phyloP scores from a whole-genome alignment of 92 coral and sea anemone genomes.

The Epizoanthus stellaris region DNA sequence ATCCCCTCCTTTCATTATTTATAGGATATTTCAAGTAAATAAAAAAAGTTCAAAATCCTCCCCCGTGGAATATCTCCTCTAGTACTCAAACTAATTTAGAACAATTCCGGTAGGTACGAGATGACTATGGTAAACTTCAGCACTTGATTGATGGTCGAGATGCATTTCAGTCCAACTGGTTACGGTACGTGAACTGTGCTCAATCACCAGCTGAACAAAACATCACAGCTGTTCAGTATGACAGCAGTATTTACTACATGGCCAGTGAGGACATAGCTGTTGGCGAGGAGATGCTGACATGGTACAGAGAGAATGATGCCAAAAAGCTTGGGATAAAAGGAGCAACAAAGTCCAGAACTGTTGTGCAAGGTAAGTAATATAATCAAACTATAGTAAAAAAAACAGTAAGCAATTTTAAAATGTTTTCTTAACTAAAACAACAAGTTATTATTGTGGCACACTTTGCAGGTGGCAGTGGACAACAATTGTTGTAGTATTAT shows the following conservation, averaged over 20 bases:
- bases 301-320: slow-evolving; percentile 82
- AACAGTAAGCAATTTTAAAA: no score
- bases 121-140: slow-evolving; percentile 86
- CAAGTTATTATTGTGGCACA: no score
- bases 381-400: no score
- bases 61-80: no score
- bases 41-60: no score
- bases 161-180: slow-evolving; percentile 96
- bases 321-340: slow-evolving; percentile 72
- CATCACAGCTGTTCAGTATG: slow-evolving; percentile 91
- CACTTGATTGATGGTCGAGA: slow-evolving; percentile 90
- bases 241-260: slow-evolving; percentile 92
- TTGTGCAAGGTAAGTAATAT: slow-evolving; percentile 27
- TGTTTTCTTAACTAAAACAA: no score
- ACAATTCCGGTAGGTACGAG: slow-evolving; percentile 67
- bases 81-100: neutral
- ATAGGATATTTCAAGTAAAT: no score
- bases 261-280: slow-evolving; percentile 78
- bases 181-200: slow-evolving; percentile 87
- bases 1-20: no score
- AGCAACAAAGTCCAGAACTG: slow-evolving; percentile 40
- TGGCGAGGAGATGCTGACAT: slow-evolving; percentile 87
- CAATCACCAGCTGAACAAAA: slow-evolving; percentile 76
- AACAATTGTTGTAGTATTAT: no score
- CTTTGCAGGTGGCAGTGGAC: no score